Percentiles rank a stretch among this genome's conserved stretches.
phyloP scores from a whole-genome alignment of 2,888 invertebrate species.

The Hydrotaea diabolus region DNA sequence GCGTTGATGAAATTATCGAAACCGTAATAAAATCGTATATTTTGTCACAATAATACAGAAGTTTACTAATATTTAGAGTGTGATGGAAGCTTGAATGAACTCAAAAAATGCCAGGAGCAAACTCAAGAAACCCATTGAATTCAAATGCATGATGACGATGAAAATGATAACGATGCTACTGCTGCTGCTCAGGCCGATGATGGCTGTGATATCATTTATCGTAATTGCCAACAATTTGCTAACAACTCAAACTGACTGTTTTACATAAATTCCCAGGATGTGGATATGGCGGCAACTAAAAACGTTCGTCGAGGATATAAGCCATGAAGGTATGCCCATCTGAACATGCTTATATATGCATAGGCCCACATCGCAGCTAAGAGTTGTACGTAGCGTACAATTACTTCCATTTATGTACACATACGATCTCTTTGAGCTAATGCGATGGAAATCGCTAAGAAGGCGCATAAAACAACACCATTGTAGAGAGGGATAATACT shows the following conservation, averaged over 20 bases:
- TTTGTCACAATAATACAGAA: background rate
- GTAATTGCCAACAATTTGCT: slow-evolving; percentile 78
- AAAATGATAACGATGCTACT: background rate
- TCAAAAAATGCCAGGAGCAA: background rate
- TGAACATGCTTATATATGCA: background rate
- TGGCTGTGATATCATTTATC: slow-evolving; percentile 49
- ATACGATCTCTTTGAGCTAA: background rate
- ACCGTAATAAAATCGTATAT: background rate
- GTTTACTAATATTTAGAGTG: background rate
- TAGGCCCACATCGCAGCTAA: too few species aligned
- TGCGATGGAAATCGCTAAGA: background rate
- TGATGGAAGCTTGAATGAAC: background rate
- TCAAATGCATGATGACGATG: background rate
- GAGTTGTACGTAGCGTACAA: background rate
- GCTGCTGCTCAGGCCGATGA: background rate
- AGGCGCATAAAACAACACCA: background rate
- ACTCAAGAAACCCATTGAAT: background rate
- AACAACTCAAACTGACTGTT: slow-evolving; percentile 73
- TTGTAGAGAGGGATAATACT: background rate
- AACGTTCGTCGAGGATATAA: background rate
- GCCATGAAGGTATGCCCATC: background rate
- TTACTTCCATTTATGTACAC: background rate
- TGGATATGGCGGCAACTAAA: background rate
- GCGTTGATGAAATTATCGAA: background rate
- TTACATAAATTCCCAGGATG: slow-evolving; percentile 72